Conservation (phyloP, 2,888 invertebrate genomes). For the Lycaena phlaeas region DNA sequence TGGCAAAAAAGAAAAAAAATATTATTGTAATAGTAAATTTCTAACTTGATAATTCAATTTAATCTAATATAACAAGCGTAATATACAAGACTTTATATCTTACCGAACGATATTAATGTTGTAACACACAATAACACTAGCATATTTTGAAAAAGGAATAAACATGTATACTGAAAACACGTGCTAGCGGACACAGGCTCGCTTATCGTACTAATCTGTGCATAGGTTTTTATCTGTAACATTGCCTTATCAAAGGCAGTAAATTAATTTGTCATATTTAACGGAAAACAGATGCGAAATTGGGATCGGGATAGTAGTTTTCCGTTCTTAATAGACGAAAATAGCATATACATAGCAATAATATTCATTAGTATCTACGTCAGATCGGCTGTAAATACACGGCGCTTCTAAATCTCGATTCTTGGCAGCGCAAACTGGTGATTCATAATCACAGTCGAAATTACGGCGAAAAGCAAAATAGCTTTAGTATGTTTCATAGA, state of each 20-base stretch:
- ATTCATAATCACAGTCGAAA: background rate
- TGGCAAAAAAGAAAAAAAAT: too few relatives aligned
- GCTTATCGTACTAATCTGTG: slow-evolving; percentile 51
- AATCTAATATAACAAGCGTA: too few relatives aligned
- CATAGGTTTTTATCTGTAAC: slow-evolving; percentile 38
- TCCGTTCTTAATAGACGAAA: background rate
- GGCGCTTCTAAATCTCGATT: background rate
- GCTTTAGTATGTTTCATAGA: too few relatives aligned
- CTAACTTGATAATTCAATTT: too few relatives aligned
- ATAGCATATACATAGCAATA: background rate
- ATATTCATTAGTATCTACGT: background rate
- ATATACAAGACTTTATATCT: too few relatives aligned
- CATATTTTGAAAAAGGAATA: slow-evolving; percentile 26
- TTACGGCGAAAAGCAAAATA: background rate
- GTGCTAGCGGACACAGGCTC: slow-evolving; percentile 29
- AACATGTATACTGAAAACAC: slow-evolving; percentile 24
- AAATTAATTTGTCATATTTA: slow-evolving; percentile 47
- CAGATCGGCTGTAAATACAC: background rate
- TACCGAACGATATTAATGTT: slow-evolving; percentile 42
- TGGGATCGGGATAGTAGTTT: slow-evolving; percentile 25
- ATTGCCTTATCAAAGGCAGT: slow-evolving; percentile 44
- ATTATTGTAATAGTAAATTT: too few relatives aligned
- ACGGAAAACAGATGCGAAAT: slow-evolving; percentile 31
- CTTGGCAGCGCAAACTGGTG: slow-evolving; percentile 1
- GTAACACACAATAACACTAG: slow-evolving; percentile 35